phyloP scores from a whole-genome alignment of 2,113 vertebrate genomes.

The Sisor rabdophorus region DNA sequence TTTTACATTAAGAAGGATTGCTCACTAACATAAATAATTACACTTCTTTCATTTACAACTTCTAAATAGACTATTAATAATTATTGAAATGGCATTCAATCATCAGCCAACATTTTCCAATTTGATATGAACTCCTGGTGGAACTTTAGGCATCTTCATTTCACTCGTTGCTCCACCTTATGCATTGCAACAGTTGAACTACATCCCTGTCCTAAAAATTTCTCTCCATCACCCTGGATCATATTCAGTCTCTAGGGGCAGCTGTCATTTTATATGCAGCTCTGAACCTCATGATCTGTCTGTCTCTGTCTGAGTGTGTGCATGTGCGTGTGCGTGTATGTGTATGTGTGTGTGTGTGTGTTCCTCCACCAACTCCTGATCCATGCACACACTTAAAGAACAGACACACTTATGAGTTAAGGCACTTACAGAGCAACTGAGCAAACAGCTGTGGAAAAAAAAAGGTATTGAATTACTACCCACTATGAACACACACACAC shows the following conservation, averaged over 20 bases:
- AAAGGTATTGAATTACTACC: constrained; percentile 24
- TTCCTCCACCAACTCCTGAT: background rate
- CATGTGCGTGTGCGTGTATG: background rate
- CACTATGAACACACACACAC: background rate
- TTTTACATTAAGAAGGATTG: too few species aligned
- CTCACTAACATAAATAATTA: background rate
- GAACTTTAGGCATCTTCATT: constrained; percentile 10
- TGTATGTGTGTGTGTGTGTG: background rate
- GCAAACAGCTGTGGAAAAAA: constrained; percentile 32
- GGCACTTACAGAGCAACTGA: constrained; percentile 39
- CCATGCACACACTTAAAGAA: constrained; percentile 27
- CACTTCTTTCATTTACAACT: too few species aligned
- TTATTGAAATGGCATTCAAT: background rate
- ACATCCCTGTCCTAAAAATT: constrained; percentile 22
- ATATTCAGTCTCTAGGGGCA: constrained; percentile 19
- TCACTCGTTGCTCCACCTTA: constrained; percentile 1
- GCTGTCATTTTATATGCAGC: constrained; percentile 24
- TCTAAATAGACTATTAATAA: too few species aligned
- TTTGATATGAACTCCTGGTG: background rate
- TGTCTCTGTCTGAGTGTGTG: background rate
- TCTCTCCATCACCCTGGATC: background rate
- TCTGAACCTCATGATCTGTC: constrained; percentile 19
- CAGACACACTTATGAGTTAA: constrained; percentile 25
- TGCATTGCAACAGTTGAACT: constrained; percentile 26
- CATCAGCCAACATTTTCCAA: background rate